Percentiles rank a stretch among this genome's conserved stretches.
Conservation (phyloP, 2,888 invertebrate genomes). For the Portevinia maculata region DNA sequence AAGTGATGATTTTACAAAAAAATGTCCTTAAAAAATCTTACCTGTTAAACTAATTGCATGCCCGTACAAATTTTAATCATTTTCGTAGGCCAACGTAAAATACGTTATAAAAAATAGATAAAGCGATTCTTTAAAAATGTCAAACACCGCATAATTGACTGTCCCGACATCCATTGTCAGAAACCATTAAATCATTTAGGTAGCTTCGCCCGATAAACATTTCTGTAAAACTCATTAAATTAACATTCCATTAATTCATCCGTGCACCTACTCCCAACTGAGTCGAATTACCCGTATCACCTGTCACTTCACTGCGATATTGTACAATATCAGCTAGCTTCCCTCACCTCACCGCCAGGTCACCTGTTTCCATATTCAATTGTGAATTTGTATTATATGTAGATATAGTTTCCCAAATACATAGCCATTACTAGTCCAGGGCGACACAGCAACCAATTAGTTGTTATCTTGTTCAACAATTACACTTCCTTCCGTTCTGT, state of each 20-base stretch:
- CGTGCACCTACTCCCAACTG: background rate
- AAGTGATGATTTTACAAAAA: too few species aligned
- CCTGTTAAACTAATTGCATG: too few species aligned
- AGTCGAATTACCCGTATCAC: conserved; percentile 52
- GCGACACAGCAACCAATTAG: conserved; percentile 62
- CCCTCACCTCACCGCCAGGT: conserved; percentile 1
- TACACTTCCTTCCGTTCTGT: conserved; percentile 59
- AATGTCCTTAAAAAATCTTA: too few species aligned
- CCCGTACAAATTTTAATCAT: too few species aligned
- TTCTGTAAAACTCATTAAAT: conserved; percentile 36
- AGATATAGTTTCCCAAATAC: conserved; percentile 33
- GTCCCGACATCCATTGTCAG: background rate
- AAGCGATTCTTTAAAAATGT: background rate
- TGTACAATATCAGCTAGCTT: background rate
- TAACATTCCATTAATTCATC: conserved; percentile 10
- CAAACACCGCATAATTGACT: background rate
- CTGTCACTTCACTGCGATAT: conserved; percentile 40
- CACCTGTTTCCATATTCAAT: conserved; percentile 29
- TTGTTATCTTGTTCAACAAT: conserved; percentile 62
- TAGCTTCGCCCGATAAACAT: conserved; percentile 25
- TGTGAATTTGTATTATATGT: conserved; percentile 4
- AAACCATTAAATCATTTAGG: conserved; percentile 27
- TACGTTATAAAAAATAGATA: too few species aligned
- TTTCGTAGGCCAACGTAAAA: too few species aligned
- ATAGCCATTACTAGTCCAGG: conserved; percentile 48